These are phyloP conservation scores for Sciurus carolinensis DNA, from an alignment of 2,797 vertebrate genomes.

Conservation along the genomic window DNA sequence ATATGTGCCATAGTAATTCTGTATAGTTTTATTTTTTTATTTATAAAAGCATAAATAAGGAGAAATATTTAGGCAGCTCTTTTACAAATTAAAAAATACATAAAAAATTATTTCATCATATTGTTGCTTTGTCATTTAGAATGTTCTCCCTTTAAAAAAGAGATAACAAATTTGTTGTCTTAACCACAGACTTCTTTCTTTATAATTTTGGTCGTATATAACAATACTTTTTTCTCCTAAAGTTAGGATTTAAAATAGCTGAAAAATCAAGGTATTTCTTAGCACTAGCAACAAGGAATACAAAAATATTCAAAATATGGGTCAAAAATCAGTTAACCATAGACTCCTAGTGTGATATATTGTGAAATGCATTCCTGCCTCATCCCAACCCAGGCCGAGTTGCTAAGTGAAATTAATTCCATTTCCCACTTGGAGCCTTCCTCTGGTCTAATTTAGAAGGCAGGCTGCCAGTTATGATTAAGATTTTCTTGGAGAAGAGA, in stretches of 20 bases:
- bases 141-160: neutral
- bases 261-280: neutral
- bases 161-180: neutral
- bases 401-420: conserved; percentile 48
- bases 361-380: neutral
- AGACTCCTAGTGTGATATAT: neutral
- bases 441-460: conserved; percentile 22
- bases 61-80: neutral
- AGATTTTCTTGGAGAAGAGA: neutral
- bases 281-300: neutral
- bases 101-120: neutral
- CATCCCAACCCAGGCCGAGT: neutral
- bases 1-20: neutral
- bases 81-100: conserved; percentile 2
- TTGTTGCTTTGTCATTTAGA: neutral
- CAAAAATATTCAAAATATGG: neutral
- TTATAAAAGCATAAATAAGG: neutral
- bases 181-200: neutral
- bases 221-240: neutral
- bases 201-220: neutral
- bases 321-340: neutral
- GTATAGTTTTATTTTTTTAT: neutral
- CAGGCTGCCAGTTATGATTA: conserved; percentile 20
- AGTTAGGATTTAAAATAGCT: neutral
- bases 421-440: neutral